Percentiles rank a stretch among this genome's conserved stretches.
phyloP scores from a whole-genome alignment of 2,113 vertebrate genomes.

The Noctilio leporinus region DNA sequence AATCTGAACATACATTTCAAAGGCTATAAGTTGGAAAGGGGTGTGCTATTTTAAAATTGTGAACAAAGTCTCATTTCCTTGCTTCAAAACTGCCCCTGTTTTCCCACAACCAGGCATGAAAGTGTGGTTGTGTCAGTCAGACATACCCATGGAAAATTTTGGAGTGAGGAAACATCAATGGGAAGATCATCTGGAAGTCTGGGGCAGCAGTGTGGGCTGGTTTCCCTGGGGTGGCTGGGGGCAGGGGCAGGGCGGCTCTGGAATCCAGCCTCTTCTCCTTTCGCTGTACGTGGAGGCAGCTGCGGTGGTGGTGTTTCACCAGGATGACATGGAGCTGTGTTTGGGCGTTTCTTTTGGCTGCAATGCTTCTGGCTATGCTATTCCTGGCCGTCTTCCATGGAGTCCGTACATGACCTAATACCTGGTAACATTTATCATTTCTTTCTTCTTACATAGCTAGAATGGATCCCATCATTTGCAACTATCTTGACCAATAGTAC shows the following conservation, averaged over 20 bases:
- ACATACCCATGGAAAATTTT: neutral
- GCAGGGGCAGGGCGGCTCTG: neutral
- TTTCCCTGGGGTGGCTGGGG: neutral
- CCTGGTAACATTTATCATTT: neutral
- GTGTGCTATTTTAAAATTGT: neutral
- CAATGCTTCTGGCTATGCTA: neutral
- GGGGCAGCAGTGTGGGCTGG: neutral
- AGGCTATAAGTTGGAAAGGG: neutral
- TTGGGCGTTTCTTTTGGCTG: neutral
- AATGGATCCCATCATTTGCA: neutral
- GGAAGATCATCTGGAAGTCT: neutral
- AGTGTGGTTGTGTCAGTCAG: neutral
- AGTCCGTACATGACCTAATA: neutral
- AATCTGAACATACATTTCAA: neutral
- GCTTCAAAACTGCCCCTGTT: neutral
- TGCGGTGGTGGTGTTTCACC: neutral
- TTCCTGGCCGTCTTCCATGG: neutral
- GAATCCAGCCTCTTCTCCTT: neutral
- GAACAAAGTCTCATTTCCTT: neutral
- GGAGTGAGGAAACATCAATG: neutral
- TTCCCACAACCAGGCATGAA: neutral
- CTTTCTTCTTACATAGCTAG: neutral
- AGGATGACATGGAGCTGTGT: neutral
- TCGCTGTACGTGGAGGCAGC: neutral
- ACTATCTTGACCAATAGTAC: neutral